Evolutionary conservation across 2,113 vertebrate genomes (phyloP), one percentile per base, ranked within the genome.

Genomic region (Nothobranchius furzeri): DNA sequence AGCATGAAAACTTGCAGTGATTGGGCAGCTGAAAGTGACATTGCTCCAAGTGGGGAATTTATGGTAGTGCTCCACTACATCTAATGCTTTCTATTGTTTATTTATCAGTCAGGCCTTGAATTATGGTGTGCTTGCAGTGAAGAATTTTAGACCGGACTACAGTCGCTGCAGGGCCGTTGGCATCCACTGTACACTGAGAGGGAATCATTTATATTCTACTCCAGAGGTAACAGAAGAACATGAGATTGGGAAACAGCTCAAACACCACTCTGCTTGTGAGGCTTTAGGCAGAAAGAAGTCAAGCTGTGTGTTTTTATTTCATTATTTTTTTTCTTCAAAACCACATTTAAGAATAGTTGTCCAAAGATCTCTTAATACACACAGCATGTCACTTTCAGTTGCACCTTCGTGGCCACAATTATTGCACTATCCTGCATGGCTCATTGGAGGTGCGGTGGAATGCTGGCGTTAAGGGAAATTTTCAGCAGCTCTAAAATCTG

Each of bases 171-270:
- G 91, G 90, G 85, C 85, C 88, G 85, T 89, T 90, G 90, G 90
- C 89, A 89, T 88, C 81, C 85, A 87, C 74, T 82, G 86, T 90
- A 87, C 83, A 84, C 85, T 83, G 80, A 87, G 87, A 88, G 85
- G 85, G 86, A 89, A 90, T 93, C 91, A 91, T 92, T 91, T 91
- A 91, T 92, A 92, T 93, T 93, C 90, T 86, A 85, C 89, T 91
- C 91, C 87, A 90, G 91, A 92, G 90, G 91, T 92, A 90, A 93
- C 84, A 90, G 90, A 88, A 88, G 88, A 92, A 91, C 88, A 91
- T 88, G 91, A 89, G 90, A 91, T 91, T 90, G 92, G 89, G 88
- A 92, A 92, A 91, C 92, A 83, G 90, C 88, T 89, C 88, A 89
- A 92, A 90, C 88, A 86, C 86, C 83, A 91, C 88, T 91, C 88